Evolutionary conservation across 2,113 vertebrate species (phyloP), one percentile per base, ranked within the genome.

Genomic region (Origma solitaria): DNA sequence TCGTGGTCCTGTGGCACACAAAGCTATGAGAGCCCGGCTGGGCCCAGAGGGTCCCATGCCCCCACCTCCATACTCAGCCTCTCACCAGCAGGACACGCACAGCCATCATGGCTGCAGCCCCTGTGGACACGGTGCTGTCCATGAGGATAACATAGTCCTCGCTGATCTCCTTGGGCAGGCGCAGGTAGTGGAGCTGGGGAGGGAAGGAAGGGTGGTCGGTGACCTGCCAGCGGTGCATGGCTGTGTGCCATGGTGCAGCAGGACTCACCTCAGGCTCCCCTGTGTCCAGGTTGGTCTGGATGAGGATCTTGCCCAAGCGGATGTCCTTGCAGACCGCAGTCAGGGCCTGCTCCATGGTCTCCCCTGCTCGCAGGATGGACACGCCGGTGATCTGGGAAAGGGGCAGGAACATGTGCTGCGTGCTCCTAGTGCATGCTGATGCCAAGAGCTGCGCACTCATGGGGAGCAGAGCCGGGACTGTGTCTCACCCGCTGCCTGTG

Each of bases 131-230:
- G 0, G 99, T 99, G 98, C 99, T 99, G 98, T 99, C 99, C 99
- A 99, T 99, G 72, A 99, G 97, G 88, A 99, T 99, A 58, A 99
- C 99, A 7, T 99, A 99, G 97, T 99, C 99, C 69, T 99, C 99
- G 3, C 98, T 98, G 96, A 99, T 98, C 95, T 99, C 99, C 97
- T 98, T 99, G 33, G 99, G 99, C 72, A 99, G 97, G 49, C 99
- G 98, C 40, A 99, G 98, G 96, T 99, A 99, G 96, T 99, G 99
- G 8, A 99, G 98, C 99, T 99, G 94, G 9, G 37, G 58, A 57
- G 38, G 70, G 31, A 75, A 14, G 42, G 21, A 22, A 16, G 6
- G 28, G 50, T 0, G 13, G 31, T 51, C 3, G 31, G 62, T 11
- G 79, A 5, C 2, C 17, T 10, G 30, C 40, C 18, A 4, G 60